Conservation (phyloP, 53 echinoderm and acorn worm genomes). For the Zoroaster sp. region DNA sequence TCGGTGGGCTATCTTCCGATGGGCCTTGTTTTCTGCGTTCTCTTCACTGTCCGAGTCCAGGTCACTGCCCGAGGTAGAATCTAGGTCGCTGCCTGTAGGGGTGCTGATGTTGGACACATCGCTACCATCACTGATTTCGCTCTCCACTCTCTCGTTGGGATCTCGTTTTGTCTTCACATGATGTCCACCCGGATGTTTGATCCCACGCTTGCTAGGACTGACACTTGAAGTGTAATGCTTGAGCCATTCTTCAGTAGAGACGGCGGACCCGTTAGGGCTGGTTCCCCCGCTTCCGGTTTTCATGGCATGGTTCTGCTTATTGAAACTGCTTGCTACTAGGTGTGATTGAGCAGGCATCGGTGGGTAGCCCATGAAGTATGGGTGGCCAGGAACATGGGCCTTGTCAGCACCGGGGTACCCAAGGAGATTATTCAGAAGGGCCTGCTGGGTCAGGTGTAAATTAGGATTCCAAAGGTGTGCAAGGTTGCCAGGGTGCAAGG, state of each 20-base stretch:
- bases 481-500: constrained; percentile 82
- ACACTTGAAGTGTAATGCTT: constrained; percentile 71
- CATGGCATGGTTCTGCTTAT: background rate
- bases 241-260: constrained; percentile 81
- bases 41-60: constrained; percentile 79
- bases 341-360: constrained; percentile 69
- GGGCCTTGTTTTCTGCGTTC: constrained; percentile 52
- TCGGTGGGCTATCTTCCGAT: constrained; percentile 38
- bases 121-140: constrained; percentile 74
- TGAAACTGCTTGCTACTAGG: constrained; percentile 54
- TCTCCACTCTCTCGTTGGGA: constrained; percentile 54
- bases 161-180: constrained; percentile 22
- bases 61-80: constrained; percentile 85
- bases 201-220: constrained; percentile 7
- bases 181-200: background rate
- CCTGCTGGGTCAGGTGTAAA: constrained; percentile 85
- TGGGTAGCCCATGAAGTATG: constrained; percentile 83
- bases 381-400: constrained; percentile 65
- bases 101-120: constrained; percentile 83
- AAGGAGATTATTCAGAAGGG: constrained; percentile 78
- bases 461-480: constrained; percentile 95
- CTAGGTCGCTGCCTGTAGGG: constrained; percentile 83
- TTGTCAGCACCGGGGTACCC: constrained; percentile 68
- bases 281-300: constrained; percentile 1
- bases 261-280: constrained; percentile 52